phyloP scores from a whole-genome alignment of 1,140 invertebrate genomes.

The Drosophila micromelanica region DNA sequence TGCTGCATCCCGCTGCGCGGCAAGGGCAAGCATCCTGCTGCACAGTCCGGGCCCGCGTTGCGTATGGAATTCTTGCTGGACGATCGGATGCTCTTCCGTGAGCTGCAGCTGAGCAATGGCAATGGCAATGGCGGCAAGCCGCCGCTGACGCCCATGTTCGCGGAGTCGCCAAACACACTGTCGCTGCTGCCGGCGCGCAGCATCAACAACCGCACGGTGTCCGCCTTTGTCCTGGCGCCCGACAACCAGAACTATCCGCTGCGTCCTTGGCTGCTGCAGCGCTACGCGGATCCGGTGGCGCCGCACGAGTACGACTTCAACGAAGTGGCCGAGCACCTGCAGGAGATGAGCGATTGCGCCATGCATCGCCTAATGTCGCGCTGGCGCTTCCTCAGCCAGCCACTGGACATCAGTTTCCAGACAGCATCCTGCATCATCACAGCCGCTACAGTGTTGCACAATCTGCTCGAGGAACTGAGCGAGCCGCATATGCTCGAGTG shows the following conservation, averaged over 20 bases:
- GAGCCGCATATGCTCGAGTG: conserved; percentile 68
- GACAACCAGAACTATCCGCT: conserved; percentile 59
- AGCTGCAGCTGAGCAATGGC: conserved; percentile 53
- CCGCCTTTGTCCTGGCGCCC: conserved; percentile 68
- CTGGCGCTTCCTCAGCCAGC: conserved; percentile 69
- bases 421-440: conserved; percentile 69
- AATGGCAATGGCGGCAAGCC: conserved; percentile 12
- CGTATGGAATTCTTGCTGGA: conserved; percentile 70
- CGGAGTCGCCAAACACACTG: conserved; percentile 43
- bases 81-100: conserved; percentile 71
- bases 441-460: conserved; percentile 71
- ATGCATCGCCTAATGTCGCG: conserved; percentile 70
- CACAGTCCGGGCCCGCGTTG: conserved; percentile 6
- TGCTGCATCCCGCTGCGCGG: conserved; percentile 59
- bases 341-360: conserved; percentile 65
- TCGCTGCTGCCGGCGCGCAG: conserved; percentile 35
- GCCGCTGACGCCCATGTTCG: conserved; percentile 47
- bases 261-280: conserved; percentile 69
- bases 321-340: conserved; percentile 67
- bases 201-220: conserved; percentile 49
- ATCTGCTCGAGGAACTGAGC: conserved; percentile 65
- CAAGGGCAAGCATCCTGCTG: conserved; percentile 1
- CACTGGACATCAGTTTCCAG: conserved; percentile 66
- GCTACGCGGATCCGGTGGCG: conserved; percentile 49
- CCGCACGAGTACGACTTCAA: conserved; percentile 77